These are phyloP conservation scores for Metellina segmentata DNA, from an alignment of 2,888 invertebrate species.

Conservation along the genomic window DNA sequence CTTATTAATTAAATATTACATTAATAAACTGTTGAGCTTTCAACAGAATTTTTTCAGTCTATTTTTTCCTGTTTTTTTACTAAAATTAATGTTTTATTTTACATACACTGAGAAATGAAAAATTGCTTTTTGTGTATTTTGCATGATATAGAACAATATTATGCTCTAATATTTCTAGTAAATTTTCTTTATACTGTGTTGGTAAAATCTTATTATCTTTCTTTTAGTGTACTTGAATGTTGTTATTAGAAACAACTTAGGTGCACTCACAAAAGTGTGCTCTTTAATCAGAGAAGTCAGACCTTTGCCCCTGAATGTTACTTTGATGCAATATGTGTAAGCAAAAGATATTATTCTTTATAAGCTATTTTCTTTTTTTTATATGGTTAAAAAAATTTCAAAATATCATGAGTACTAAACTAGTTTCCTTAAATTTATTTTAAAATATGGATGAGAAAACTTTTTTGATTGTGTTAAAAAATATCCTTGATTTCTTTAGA, in stretches of 20 bases:
- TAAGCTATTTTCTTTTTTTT: background rate
- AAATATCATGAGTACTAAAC: background rate
- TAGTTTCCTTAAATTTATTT: background rate
- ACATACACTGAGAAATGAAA: too few species aligned
- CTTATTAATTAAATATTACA: too few species aligned
- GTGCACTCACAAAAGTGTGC: constrained; percentile 74
- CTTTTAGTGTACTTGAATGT: constrained; percentile 75
- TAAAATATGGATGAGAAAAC: background rate
- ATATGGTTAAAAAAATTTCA: background rate
- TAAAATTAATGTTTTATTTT: too few species aligned
- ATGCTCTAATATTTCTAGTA: too few species aligned
- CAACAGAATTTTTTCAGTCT: too few species aligned
- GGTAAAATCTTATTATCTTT: background rate
- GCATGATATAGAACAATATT: too few species aligned
- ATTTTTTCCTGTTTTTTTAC: too few species aligned
- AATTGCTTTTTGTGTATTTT: too few species aligned
- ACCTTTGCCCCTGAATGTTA: constrained; percentile 45
- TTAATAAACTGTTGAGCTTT: too few species aligned
- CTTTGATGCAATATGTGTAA: constrained; percentile 64
- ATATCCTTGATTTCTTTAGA: too few species aligned
- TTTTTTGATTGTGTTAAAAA: background rate
- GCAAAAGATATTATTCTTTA: background rate
- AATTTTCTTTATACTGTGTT: background rate
- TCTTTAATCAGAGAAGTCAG: constrained; percentile 61
- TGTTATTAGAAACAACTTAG: constrained; percentile 60